Conservation (phyloP, 1,140 invertebrate species). For the Vanessa tameamea region DNA sequence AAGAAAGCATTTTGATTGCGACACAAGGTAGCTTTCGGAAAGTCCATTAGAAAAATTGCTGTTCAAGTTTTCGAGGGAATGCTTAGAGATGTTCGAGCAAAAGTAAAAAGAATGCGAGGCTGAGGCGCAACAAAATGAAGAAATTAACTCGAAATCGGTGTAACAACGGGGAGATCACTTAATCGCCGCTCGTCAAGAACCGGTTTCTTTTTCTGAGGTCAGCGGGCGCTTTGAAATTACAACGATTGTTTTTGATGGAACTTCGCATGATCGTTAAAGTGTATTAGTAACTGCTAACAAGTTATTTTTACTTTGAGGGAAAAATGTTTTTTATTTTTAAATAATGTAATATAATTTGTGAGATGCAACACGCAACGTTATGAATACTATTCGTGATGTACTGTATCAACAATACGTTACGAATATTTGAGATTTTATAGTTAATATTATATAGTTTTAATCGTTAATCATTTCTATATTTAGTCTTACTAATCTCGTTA, state of each 20-base stretch:
- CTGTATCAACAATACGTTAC: background rate
- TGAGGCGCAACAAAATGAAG: constrained; percentile 70
- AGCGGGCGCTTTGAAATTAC: constrained; percentile 48
- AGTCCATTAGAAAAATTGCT: constrained; percentile 69
- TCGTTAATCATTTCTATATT: too few species aligned
- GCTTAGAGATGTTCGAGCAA: constrained; percentile 46
- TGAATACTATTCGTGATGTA: too few species aligned
- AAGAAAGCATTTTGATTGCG: constrained; percentile 44
- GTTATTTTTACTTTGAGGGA: background rate
- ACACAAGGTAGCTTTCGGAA: constrained; percentile 43
- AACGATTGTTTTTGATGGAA: constrained; percentile 45
- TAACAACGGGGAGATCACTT: constrained; percentile 73
- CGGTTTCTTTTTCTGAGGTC: constrained; percentile 57
- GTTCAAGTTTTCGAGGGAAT: constrained; percentile 55
- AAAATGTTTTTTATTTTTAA: too few species aligned
- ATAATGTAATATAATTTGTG: too few species aligned
- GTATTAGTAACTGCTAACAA: constrained; percentile 15
- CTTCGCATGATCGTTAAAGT: constrained; percentile 41
- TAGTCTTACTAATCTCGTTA: too few species aligned
- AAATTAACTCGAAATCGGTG: constrained; percentile 77
- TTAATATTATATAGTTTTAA: too few species aligned
- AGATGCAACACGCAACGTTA: too few species aligned
- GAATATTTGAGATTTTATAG: background rate
- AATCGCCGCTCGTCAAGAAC: constrained; percentile 62
- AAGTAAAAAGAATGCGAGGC: constrained; percentile 52